Evolutionary conservation across 1,140 invertebrate species (phyloP).

Genomic region (Conus ventricosus): DNA sequence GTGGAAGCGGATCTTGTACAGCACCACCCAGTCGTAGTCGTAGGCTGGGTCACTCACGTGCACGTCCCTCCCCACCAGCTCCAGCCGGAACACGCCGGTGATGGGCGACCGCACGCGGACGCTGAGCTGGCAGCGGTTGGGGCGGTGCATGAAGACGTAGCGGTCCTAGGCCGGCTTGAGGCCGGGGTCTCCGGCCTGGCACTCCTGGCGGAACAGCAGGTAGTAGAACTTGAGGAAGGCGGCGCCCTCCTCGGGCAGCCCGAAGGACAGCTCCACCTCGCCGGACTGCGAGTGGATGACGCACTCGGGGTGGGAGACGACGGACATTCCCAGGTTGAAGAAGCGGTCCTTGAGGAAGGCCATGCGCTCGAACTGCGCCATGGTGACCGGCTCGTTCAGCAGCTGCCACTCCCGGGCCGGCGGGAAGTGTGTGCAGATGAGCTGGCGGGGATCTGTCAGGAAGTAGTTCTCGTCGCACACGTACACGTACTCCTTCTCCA

Average conservation of each 20-base stretch:
- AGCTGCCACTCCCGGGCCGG: slow-evolving; percentile 65
- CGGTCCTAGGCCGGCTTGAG: slow-evolving; percentile 57
- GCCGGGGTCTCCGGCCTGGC: slow-evolving; percentile 40
- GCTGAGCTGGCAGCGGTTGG: slow-evolving; percentile 47
- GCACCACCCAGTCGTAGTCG: slow-evolving; percentile 65
- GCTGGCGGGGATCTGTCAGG: slow-evolving; percentile 76
- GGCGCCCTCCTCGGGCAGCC: slow-evolving; percentile 46
- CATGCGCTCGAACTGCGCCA: slow-evolving; percentile 59
- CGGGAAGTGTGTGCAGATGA: slow-evolving; percentile 77
- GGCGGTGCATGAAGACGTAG: slow-evolving; percentile 61
- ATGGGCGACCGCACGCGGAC: slow-evolving; percentile 54
- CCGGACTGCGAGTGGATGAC: slow-evolving; percentile 47
- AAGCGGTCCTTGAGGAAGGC: slow-evolving; percentile 65
- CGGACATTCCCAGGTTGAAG: slow-evolving; percentile 59
- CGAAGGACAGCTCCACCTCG: slow-evolving; percentile 56
- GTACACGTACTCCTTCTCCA: slow-evolving; percentile 56
- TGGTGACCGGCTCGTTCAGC: slow-evolving; percentile 44
- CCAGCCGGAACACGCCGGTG: slow-evolving; percentile 54
- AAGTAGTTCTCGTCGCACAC: slow-evolving; percentile 75
- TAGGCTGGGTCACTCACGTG: slow-evolving; percentile 49
- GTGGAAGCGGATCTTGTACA: slow-evolving; percentile 60
- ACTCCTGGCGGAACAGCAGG: slow-evolving; percentile 55
- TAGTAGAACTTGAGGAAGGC: slow-evolving; percentile 60
- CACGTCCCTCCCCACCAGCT: slow-evolving; percentile 62
- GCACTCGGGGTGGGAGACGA: slow-evolving; percentile 52